Conservation (phyloP, 2,888 invertebrate species). For the Tetropium fuscum region DNA sequence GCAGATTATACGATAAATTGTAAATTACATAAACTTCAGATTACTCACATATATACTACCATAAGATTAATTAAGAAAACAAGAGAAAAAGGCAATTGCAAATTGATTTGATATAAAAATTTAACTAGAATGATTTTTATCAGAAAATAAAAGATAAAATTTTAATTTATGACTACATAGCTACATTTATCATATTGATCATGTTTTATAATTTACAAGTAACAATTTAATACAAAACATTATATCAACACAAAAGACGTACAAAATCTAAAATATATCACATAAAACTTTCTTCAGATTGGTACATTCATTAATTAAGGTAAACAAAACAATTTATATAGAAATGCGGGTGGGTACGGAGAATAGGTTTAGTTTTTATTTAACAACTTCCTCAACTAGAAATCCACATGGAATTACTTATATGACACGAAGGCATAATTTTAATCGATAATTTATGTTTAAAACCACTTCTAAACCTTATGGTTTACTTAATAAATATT, state of each 20-base stretch:
- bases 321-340: constrained; percentile 7
- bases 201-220: not conserved
- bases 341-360: constrained; percentile 19
- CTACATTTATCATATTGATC: constrained; percentile 8
- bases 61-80: constrained; percentile 3
- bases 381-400: too few species aligned
- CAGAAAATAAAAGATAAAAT: constrained; percentile 18
- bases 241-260: constrained; percentile 17
- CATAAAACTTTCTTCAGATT: constrained; percentile 33
- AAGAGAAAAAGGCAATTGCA: constrained; percentile 4
- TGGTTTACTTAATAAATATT: too few species aligned
- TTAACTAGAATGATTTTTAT: constrained; percentile 8
- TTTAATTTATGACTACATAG: constrained; percentile 9
- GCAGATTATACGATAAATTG: constrained; percentile 12
- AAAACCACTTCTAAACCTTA: too few species aligned
- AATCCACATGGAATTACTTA: too few species aligned
- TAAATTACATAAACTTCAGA: not conserved
- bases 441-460: too few species aligned
- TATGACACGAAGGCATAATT: too few species aligned
- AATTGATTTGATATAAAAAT: not conserved
- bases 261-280: constrained; percentile 36
- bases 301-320: not conserved
- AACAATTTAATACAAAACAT: constrained; percentile 2
- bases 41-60: constrained; percentile 7
- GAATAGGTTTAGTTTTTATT: constrained; percentile 18